Conservation (phyloP, 2,797 vertebrate genomes). For the Smutsia temminckii region DNA sequence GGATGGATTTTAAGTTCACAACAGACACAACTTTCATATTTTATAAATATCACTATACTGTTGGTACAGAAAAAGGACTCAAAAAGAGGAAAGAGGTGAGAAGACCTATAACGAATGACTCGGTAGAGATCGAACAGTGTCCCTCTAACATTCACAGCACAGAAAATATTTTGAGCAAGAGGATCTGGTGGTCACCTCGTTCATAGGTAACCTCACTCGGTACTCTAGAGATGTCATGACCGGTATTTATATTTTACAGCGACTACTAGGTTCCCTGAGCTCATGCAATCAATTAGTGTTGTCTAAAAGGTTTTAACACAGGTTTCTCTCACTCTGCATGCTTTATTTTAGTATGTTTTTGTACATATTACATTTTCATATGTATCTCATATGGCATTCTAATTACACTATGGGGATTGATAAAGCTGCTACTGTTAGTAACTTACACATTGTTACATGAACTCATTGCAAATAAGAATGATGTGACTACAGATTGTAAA, state of each 20-base stretch:
- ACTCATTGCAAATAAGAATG: slow-evolving; percentile 6
- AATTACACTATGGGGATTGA: slow-evolving; percentile 1
- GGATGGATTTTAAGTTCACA: slow-evolving; percentile 41
- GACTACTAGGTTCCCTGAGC: not conserved
- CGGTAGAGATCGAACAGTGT: not conserved
- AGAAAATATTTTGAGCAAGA: not conserved
- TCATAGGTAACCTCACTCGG: not conserved
- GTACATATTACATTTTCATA: not conserved
- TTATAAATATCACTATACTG: not conserved
- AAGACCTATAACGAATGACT: not conserved
- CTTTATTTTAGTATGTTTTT: slow-evolving; percentile 2
- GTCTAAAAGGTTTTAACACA: not conserved
- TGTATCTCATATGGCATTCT: not conserved
- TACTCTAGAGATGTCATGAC: not conserved
- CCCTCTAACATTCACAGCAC: not conserved
- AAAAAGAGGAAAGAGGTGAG: slow-evolving; percentile 1
- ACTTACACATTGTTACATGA: not conserved
- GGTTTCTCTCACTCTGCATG: not conserved
- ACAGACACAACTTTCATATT: not conserved
- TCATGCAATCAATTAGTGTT: not conserved
- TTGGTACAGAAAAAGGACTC: not conserved
- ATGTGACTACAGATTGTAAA: not conserved
- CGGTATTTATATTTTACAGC: not conserved
- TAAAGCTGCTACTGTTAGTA: slow-evolving; percentile 6
- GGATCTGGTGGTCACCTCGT: not conserved